Percentiles rank a stretch among this genome's conserved stretches.
phyloP scores from a whole-genome alignment of 2,113 vertebrate genomes.

The Austrofundulus limnaeus region DNA sequence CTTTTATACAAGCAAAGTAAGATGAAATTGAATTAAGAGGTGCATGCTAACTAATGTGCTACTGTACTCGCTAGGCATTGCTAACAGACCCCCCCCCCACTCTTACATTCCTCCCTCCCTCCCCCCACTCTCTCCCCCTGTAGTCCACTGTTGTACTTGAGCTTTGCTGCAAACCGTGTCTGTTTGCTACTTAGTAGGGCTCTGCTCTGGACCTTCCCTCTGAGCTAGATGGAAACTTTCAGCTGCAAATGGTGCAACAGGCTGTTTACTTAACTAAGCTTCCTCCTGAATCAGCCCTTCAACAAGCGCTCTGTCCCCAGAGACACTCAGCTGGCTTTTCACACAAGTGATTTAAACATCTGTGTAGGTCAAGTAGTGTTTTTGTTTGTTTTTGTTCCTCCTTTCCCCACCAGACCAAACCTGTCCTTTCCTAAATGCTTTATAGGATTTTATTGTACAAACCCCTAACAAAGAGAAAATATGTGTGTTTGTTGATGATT shows the following conservation, averaged over 20 bases:
- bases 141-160: constrained; percentile 27
- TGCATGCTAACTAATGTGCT: constrained; percentile 68
- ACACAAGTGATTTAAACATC: constrained; percentile 23
- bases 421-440: constrained; percentile 10
- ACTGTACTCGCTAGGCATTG: constrained; percentile 41
- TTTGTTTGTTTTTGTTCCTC: too few species aligned
- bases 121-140: constrained; percentile 2
- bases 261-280: constrained; percentile 47
- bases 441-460: constrained; percentile 9
- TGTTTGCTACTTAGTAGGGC: constrained; percentile 3
- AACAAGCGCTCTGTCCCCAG: constrained; percentile 4
- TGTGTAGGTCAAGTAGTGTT: background rate
- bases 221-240: constrained; percentile 38
- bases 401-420: constrained; percentile 7
- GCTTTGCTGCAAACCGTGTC: constrained; percentile 15
- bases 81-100: constrained; percentile 40
- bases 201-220: constrained; percentile 20
- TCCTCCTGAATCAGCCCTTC: constrained; percentile 15
- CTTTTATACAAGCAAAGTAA: constrained; percentile 55
- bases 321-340: constrained; percentile 10
- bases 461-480: constrained; percentile 1
- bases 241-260: constrained; percentile 49
- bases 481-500: constrained; percentile 16
- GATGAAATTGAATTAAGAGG: constrained; percentile 50
- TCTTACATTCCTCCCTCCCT: constrained; percentile 63